These are phyloP conservation scores for Nannoperca obscura DNA, from an alignment of 2,797 vertebrate species.

Conservation along the genomic window DNA sequence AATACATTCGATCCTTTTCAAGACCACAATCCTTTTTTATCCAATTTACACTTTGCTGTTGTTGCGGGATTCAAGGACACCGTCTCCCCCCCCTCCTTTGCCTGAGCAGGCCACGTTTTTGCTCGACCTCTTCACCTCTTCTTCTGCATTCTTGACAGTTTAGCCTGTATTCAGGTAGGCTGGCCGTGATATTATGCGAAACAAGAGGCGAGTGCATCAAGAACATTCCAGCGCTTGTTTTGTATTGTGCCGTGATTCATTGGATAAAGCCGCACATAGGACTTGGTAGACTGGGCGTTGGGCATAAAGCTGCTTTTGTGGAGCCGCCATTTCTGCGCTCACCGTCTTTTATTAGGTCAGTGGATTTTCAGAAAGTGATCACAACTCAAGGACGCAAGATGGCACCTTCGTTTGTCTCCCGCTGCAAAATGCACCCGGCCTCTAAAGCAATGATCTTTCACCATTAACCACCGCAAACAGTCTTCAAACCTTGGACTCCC, in stretches of 20 bases:
- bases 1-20: conserved; percentile 42
- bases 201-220: conserved; percentile 28
- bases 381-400: conserved; percentile 65
- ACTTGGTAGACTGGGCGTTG: conserved; percentile 40
- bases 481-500: conserved; percentile 37
- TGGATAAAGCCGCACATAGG: conserved; percentile 27
- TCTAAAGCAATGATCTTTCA: conserved; percentile 37
- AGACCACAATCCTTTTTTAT: conserved; percentile 40
- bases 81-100: neutral
- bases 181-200: conserved; percentile 46
- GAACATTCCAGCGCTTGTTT: conserved; percentile 31
- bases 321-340: conserved; percentile 27
- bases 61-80: conserved; percentile 72
- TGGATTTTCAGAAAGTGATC: conserved; percentile 59
- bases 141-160: conserved; percentile 46
- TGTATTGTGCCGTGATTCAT: conserved; percentile 20
- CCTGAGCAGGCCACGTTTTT: conserved; percentile 21
- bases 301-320: conserved; percentile 46
- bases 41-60: conserved; percentile 38
- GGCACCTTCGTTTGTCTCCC: conserved; percentile 50
- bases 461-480: conserved; percentile 34
- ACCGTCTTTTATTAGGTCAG: conserved; percentile 64
- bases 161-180: conserved; percentile 44
- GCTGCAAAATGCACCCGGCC: neutral
- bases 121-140: conserved; percentile 32